These are phyloP conservation scores for Agonum fuliginosum DNA, from an alignment of 2,888 invertebrate species.

Conservation along the genomic window DNA sequence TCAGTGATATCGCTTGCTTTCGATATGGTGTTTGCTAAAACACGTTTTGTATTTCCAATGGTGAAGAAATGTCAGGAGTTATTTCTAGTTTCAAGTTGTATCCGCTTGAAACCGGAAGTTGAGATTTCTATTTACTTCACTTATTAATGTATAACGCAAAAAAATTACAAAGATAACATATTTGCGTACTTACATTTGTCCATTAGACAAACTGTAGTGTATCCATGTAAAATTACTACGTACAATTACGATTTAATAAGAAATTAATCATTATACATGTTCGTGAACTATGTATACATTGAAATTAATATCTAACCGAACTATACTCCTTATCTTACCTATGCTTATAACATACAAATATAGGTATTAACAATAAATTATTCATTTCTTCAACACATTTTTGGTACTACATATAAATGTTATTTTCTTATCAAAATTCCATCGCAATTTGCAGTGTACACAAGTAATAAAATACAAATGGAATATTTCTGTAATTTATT, in stretches of 20 bases:
- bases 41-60: neutral
- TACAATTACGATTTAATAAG: slow-evolving; percentile 38
- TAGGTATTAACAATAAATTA: slow-evolving; percentile 36
- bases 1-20: slow-evolving; percentile 22
- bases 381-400: slow-evolving; percentile 12
- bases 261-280: slow-evolving; percentile 42
- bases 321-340: slow-evolving; percentile 26
- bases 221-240: slow-evolving; percentile 18
- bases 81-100: too few relatives aligned
- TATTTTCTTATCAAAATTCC: slow-evolving; percentile 51
- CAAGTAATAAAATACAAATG: slow-evolving; percentile 47
- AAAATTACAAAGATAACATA: neutral
- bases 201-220: slow-evolving; percentile 44
- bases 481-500: slow-evolving; percentile 57
- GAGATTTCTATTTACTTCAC: too few relatives aligned
- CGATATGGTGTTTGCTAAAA: slow-evolving; percentile 12
- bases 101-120: too few relatives aligned
- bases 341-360: slow-evolving; percentile 52
- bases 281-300: slow-evolving; percentile 55
- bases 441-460: slow-evolving; percentile 30
- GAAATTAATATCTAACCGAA: slow-evolving; percentile 34
- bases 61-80: too few relatives aligned
- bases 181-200: slow-evolving; percentile 58
- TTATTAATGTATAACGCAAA: slow-evolving; percentile 24
- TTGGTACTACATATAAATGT: slow-evolving; percentile 45